phyloP scores from a whole-genome alignment of 2,888 invertebrate genomes.

The Eilema depressum region DNA sequence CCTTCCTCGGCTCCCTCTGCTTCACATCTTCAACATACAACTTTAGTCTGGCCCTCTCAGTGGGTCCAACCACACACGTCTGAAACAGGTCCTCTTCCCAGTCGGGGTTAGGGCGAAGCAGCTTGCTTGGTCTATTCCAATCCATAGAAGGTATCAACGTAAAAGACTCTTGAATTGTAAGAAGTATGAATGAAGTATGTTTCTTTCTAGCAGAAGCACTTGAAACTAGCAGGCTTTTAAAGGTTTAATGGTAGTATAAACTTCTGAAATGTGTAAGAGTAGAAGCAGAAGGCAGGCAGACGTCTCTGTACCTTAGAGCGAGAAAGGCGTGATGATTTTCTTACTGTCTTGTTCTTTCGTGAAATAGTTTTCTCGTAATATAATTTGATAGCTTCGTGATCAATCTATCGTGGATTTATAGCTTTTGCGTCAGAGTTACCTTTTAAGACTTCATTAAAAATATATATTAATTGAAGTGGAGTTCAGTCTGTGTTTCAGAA shows the following conservation, averaged over 20 bases:
- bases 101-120: constrained; percentile 52
- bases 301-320: too few relatives aligned
- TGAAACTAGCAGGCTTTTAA: too few relatives aligned
- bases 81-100: constrained; percentile 54
- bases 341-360: background rate
- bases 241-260: too few relatives aligned
- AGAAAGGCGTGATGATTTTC: too few relatives aligned
- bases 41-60: constrained; percentile 35
- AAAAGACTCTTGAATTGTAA: background rate
- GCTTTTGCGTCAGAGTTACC: too few relatives aligned
- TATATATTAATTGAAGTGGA: background rate
- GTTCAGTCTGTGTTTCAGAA: background rate
- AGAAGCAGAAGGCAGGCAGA: too few relatives aligned
- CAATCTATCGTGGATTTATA: background rate
- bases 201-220: too few relatives aligned
- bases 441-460: background rate
- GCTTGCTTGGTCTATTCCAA: constrained; percentile 26
- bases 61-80: constrained; percentile 44
- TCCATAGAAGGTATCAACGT: constrained; percentile 12
- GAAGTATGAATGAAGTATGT: background rate
- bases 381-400: background rate
- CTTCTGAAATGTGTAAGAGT: too few relatives aligned
- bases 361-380: too few relatives aligned
- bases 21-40: constrained; percentile 32
- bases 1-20: constrained; percentile 25